Base-by-base conservation (phyloP, 2,888 invertebrate genomes). In the Lycia hirtaria region DNA sequence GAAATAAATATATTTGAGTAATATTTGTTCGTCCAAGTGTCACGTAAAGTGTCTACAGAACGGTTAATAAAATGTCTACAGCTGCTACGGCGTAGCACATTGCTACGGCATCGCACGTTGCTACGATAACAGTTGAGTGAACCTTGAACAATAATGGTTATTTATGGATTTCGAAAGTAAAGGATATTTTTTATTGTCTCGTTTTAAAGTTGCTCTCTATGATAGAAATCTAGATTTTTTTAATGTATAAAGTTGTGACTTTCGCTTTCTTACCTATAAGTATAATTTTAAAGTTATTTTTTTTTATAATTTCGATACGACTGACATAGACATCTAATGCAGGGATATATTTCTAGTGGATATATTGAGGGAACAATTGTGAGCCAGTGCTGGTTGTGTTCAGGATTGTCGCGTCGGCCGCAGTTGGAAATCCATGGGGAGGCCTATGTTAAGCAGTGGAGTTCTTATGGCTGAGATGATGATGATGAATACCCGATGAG, bases 51-150 rank as follows among this genome's bases (percentile, higher is more conserved):
- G 75, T 77, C 75, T 68, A 73, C 69, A 62, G 63, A 72, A 74
- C 62, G 71, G 73, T 76, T 78, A 75, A 77, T 80, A 78, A 75
- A 75, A 74, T 67, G 72, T 76, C 75, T 75, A 77, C 79, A 78
- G 75, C 74, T 76, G 78, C 76, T 79, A 76, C 71, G 65, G 49
- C 60, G 69, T 68, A 69, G 67, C 49, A 59, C 33, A 44, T 35
- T 15, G 51, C 67, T 76, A 75, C 70, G 64, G 51, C 73, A 76
- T 75, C 78, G 76, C 74, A 73, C 68, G 67, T 71, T 70, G 69
- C 78, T 72, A 69, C 72, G 69, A 73, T 70, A 73, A n/a, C 75
- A 56, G 51, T 72, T 71, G 75, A 76, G 71, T 68, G 68, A 73
- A 76, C 74, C 69, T 69, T 55, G 59, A 54, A 58, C 55, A 17